A percentile compares a stretch with the other conserved stretches of the same genome.
These are phyloP conservation scores for Agonopterix alstromeriana DNA, from an alignment of 2,888 invertebrate species.

Conservation along the genomic window DNA sequence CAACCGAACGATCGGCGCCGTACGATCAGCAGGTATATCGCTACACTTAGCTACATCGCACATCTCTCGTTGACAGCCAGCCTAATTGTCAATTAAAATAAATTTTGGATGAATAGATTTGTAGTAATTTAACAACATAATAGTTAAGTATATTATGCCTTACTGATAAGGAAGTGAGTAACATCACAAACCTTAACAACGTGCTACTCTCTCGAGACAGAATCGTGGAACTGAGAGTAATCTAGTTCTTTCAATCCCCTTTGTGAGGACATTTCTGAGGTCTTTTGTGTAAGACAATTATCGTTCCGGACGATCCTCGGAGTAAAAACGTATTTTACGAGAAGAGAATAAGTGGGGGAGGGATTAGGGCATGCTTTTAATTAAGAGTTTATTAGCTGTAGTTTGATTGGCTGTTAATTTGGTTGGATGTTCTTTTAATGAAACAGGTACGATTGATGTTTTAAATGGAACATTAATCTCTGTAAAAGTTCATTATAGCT, in stretches of 20 bases:
- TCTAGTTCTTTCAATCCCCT: constrained; percentile 65
- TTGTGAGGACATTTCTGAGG: constrained; percentile 54
- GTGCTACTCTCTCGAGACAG: constrained; percentile 17
- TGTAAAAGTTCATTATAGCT: no score
- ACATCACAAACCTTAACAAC: constrained; percentile 13
- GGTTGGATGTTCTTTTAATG: no score
- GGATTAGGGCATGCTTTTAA: constrained; percentile 18
- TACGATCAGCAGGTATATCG: no score
- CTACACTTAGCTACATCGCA: no score
- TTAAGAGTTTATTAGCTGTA: constrained; percentile 17
- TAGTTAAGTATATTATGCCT: no score
- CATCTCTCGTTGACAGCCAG: no score
- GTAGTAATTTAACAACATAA: no score
- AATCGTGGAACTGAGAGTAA: constrained; percentile 35
- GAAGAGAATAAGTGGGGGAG: constrained; percentile 24
- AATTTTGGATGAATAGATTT: no score
- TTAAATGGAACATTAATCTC: no score
- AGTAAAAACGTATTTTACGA: constrained; percentile 54
- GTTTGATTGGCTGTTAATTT: neutral
- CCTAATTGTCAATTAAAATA: no score
- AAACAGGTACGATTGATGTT: no score
- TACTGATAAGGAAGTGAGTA: constrained; percentile 9
- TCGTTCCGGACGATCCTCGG: constrained; percentile 45
- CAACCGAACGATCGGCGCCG: no score
- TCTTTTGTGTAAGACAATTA: constrained; percentile 68